phyloP scores from a whole-genome alignment of 92 coral and sea anemone genomes.

The Epizoanthus rinbou region DNA sequence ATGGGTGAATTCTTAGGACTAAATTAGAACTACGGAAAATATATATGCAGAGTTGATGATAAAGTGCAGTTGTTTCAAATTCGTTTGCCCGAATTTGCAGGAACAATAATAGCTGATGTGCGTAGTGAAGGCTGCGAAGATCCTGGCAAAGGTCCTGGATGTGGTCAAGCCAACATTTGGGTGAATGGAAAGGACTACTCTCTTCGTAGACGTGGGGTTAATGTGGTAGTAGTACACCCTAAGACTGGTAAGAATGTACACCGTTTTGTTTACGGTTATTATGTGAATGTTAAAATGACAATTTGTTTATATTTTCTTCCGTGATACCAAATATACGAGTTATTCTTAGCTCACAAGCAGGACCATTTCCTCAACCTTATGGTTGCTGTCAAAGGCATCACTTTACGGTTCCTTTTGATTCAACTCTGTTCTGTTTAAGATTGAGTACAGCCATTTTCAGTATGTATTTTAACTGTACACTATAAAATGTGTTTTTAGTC shows the following conservation, averaged over 20 bases:
- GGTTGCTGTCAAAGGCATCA: too few species aligned
- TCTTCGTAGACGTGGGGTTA: slow-evolving; percentile 27
- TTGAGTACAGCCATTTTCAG: too few species aligned
- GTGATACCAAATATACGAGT: too few species aligned
- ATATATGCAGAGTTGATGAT: too few species aligned
- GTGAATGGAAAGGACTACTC: slow-evolving; percentile 22
- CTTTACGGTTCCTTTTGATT: too few species aligned
- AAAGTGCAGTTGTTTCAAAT: neutral
- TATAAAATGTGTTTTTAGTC: too few species aligned
- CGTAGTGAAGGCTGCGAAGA: slow-evolving; percentile 46
- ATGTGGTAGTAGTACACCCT: slow-evolving; percentile 10
- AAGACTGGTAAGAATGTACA: neutral
- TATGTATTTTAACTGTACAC: too few species aligned
- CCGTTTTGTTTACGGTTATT: neutral
- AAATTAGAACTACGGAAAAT: too few species aligned
- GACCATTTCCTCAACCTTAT: too few species aligned
- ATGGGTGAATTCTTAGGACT: too few species aligned
- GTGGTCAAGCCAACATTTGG: slow-evolving; percentile 44
- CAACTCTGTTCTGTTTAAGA: too few species aligned
- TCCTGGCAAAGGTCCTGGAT: slow-evolving; percentile 13
- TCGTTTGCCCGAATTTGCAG: neutral
- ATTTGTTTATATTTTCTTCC: neutral
- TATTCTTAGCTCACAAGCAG: too few species aligned
- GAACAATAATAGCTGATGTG: slow-evolving; percentile 28
- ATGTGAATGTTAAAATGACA: neutral